Base-by-base conservation (phyloP, 2,797 vertebrate species). In the Pempheris klunzingeri region DNA sequence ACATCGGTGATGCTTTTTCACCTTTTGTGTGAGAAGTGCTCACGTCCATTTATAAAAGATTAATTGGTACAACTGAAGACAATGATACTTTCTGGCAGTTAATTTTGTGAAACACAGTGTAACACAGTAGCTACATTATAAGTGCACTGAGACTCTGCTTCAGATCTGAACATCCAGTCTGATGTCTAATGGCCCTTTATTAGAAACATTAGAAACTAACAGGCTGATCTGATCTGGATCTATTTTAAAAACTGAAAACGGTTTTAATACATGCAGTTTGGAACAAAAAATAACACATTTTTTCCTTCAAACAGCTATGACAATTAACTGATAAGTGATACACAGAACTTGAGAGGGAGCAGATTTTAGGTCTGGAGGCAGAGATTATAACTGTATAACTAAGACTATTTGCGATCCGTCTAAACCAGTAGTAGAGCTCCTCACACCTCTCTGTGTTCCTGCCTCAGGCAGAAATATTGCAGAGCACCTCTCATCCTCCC, bases 401-500 rank as follows among this genome's bases (percentile, higher is more conserved):
- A n/a, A 11, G 4, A 62, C 0, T 49, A 30, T 1, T 1, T 61
- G 7, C n/a, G 64, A 77, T 46, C 13, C 4, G 3, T 39, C 20
- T 22, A 20, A 58, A 68, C 5, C n/a, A 74, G 36, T 17, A 38
- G 20, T 9, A 36, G 6, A 44, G 9, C 20, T 39, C 6, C 3
- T 39, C 14, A 14, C 20, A 38, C 8, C 5, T 17, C 47, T 57
- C 2, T 32, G 6, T 64, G 36, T 55, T 26, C 49, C 26, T 30
- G 39, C 67, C 49, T 69, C 47, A 34, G 57, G 39, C 17, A 70
- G 18, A 57, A 53, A 62, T 43, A 24, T 7, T 20, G 50, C 50
- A 39, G 17, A 72, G 54, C 17, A 43, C n/a, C 34, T 39, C 39
- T 34, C 32, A 55, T 74, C 74, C 59, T 74, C 44, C 30, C 9